phyloP scores from a whole-genome alignment of 2,888 invertebrate species.

The Podabrus alpinus region DNA sequence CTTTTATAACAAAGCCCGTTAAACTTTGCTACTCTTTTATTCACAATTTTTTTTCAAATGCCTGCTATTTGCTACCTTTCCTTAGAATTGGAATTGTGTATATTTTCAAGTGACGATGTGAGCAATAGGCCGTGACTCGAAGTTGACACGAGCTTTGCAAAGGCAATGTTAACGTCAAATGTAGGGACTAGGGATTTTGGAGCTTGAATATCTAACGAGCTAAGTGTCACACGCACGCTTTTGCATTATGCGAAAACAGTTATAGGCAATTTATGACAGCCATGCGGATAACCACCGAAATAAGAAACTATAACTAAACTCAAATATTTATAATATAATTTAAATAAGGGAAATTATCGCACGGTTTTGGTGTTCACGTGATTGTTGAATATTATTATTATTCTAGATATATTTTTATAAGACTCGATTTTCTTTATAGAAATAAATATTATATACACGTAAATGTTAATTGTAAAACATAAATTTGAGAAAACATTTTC shows the following conservation, averaged over 20 bases:
- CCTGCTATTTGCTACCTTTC: constrained; percentile 11
- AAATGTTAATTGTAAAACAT: background rate
- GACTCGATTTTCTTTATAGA: background rate
- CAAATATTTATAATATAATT: background rate
- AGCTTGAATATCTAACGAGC: constrained; percentile 40
- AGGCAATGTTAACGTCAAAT: constrained; percentile 36
- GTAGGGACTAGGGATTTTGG: constrained; percentile 34
- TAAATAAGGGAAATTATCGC: background rate
- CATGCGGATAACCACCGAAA: constrained; percentile 26
- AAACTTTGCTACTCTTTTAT: background rate
- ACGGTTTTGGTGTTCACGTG: background rate
- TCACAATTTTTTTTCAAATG: background rate
- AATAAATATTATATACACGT: background rate
- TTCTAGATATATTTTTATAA: background rate
- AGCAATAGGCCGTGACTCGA: constrained; percentile 35
- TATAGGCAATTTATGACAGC: constrained; percentile 38
- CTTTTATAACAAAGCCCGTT: background rate
- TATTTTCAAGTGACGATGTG: constrained; percentile 36
- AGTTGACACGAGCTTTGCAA: constrained; percentile 33
- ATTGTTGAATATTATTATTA: background rate
- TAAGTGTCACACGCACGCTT: constrained; percentile 39
- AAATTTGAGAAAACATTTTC: background rate
- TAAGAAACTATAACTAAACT: constrained; percentile 7
- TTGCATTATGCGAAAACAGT: constrained; percentile 38
- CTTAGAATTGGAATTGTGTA: constrained; percentile 21